phyloP scores from a whole-genome alignment of 2,113 vertebrate species.

The Tursiops truncatus region DNA sequence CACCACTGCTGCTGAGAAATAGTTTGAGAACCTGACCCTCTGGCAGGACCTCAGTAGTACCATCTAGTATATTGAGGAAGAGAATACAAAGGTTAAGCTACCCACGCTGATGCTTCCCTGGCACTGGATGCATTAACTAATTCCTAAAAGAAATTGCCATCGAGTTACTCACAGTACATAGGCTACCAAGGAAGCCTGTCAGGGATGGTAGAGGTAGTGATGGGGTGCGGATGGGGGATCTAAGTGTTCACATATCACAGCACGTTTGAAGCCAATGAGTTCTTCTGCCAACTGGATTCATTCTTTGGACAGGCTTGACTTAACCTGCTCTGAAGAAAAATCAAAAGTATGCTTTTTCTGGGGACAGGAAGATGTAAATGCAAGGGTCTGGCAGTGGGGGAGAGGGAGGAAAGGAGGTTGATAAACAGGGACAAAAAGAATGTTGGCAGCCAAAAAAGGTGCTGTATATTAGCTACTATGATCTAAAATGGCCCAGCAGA shows the following conservation, averaged over 20 bases:
- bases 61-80: background rate
- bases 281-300: background rate
- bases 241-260: background rate
- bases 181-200: background rate
- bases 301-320: background rate
- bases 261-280: background rate
- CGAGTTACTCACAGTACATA: background rate
- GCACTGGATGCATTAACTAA: background rate
- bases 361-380: conserved; percentile 23
- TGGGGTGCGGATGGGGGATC: fast-evolving
- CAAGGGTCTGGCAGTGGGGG: background rate
- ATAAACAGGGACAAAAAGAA: conserved; percentile 42
- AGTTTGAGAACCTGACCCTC: background rate
- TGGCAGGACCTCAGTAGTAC: background rate
- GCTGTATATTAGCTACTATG: conserved; percentile 78
- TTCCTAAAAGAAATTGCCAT: background rate
- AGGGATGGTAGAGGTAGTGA: background rate
- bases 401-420: conserved; percentile 43
- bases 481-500: conserved; percentile 81
- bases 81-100: background rate
- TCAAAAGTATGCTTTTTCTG: conserved; percentile 16
- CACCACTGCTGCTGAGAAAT: background rate
- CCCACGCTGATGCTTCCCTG: background rate
- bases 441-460: conserved; percentile 77
- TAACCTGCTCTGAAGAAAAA: conserved; percentile 36